These are phyloP conservation scores for Calameuta filiformis DNA, from an alignment of 2,888 invertebrate genomes.

Conservation along the genomic window DNA sequence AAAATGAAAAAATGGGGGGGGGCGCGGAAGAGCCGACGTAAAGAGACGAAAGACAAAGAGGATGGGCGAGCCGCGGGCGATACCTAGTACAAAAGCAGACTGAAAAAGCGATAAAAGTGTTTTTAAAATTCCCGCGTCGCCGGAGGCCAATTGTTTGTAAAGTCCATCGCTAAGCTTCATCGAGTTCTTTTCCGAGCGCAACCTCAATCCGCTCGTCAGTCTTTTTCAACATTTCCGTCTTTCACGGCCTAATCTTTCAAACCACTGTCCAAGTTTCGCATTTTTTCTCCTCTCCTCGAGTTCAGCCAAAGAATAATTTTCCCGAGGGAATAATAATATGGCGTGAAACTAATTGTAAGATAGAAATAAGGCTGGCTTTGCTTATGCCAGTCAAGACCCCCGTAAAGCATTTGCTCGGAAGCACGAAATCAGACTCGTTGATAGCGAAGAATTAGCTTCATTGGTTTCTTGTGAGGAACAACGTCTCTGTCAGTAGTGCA, in stretches of 20 bases:
- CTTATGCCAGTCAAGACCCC: too few relatives aligned
- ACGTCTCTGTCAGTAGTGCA: too few relatives aligned
- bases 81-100: constrained; percentile 30
- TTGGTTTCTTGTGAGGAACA: too few relatives aligned
- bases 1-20: constrained; percentile 4
- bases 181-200: constrained; percentile 10
- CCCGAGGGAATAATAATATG: constrained; percentile 34
- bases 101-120: constrained; percentile 47
- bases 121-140: constrained; percentile 54
- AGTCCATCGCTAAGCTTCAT: constrained; percentile 40
- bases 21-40: constrained; percentile 18
- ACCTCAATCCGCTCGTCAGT: constrained; percentile 13
- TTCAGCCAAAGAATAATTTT: constrained; percentile 32
- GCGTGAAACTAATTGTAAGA: too few relatives aligned
- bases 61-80: constrained; percentile 18
- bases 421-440: too few relatives aligned
- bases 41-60: constrained; percentile 5
- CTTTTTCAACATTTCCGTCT: constrained; percentile 23
- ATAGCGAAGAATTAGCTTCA: too few relatives aligned
- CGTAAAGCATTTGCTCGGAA: too few relatives aligned
- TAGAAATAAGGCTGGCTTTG: too few relatives aligned
- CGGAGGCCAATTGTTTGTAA: constrained; percentile 55
- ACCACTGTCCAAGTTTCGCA: too few relatives aligned
- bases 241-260: constrained; percentile 9
- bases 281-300: constrained; percentile 20